Base-by-base conservation (phyloP, 2,797 vertebrate species). In the Alca torda region DNA sequence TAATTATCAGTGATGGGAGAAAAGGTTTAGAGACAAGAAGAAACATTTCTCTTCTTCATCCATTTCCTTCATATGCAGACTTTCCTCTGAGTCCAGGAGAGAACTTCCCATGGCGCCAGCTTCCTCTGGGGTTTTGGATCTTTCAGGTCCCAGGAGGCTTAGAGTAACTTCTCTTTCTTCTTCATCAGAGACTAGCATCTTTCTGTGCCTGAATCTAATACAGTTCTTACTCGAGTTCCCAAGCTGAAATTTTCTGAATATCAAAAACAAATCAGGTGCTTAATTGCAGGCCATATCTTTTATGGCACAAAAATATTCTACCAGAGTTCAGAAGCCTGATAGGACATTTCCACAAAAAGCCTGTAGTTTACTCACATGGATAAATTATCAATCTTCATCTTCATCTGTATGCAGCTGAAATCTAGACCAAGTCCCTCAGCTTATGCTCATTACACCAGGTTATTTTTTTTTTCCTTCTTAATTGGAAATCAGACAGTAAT, bases 401-500 rank as follows among this genome's bases (percentile, higher is more conserved):
- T 95, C 57, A 95, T 94, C 77, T 96, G 12, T 81, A 85, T 87
- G 93, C 59, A 95, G 60, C 35, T 82, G 19, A 86, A 87, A 85
- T 87, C 35, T 83, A 93, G 51, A 69, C 78, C 33, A n/a, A 96
- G 88, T 13, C 51, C 74, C 87, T 93, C 76, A 78, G 75, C 90
- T 94, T 95, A 94, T 45, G 24, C 65, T 56, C 78, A 80, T 73
- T 95, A 95, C 64, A 92, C 41, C 63, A 68, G 63, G 56, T 79
- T 96, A 93, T 56, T 88, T 97, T 85, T 90, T 90, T 84, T 96
- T 95, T 95, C 76, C 46, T 94, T 96, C 93, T 84, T 96, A 94
- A 96, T 90, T 95, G 91, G 88, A 96, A 97, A 97, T 93, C 84
- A 91, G 57, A 72, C 67, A 84, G 77, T 68, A 95, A 97, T 33